phyloP scores from a whole-genome alignment of 2,797 vertebrate genomes.

The Tympanoctomys barrerae region DNA sequence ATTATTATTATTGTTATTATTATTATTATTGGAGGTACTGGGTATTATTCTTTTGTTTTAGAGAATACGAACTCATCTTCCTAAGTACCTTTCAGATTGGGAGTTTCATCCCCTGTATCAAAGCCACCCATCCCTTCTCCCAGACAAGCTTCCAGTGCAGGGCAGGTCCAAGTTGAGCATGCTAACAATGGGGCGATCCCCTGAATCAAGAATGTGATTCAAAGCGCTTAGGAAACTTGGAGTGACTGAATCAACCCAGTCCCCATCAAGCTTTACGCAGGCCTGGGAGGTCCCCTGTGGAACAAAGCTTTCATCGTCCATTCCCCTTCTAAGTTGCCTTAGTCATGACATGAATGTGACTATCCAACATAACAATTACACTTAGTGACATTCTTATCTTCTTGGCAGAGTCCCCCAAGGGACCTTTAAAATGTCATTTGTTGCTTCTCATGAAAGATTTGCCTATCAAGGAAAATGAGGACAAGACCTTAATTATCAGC shows the following conservation, averaged over 20 bases:
- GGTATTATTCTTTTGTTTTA: no score
- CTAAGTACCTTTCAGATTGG: no score
- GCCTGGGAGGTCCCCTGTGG: neutral
- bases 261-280: rapidly evolving
- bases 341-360: neutral
- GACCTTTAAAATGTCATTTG: neutral
- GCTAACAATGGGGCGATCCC: neutral
- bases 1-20: no score
- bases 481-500: neutral
- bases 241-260: rapidly evolving
- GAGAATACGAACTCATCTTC: no score
- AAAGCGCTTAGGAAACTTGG: neutral
- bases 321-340: neutral
- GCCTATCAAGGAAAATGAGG: constrained; percentile 43
- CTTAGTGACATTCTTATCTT: constrained; percentile 30
- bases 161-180: neutral
- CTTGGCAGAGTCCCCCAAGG: neutral
- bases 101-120: no score
- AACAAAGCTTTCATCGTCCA: neutral
- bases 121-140: no score
- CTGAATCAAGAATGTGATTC: neutral
- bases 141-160: neutral
- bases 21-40: no score
- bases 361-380: neutral
- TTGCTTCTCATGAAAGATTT: neutral